Evolutionary conservation across 2,797 vertebrate species (phyloP).

Genomic region (Acanthornis magna): DNA sequence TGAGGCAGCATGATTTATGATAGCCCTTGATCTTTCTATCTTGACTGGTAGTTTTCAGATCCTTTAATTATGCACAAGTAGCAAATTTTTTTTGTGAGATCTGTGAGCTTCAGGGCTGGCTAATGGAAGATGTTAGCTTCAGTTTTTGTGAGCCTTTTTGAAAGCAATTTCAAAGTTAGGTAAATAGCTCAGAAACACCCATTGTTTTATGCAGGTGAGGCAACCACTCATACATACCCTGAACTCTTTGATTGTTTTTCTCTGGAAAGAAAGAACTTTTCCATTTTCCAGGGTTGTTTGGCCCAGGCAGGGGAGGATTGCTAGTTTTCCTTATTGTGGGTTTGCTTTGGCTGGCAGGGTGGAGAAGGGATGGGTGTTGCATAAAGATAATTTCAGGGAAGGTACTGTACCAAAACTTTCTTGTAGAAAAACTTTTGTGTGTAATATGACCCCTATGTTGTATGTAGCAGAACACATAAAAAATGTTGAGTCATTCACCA

Average conservation of each 20-base stretch:
- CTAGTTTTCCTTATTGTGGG: not conserved
- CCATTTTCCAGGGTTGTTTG: not conserved
- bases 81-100: not conserved
- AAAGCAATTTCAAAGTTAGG: not conserved
- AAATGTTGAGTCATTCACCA: not conserved
- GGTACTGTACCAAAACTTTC: not conserved
- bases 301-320: not conserved
- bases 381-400: not conserved
- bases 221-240: not conserved
- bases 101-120: not conserved
- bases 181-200: not conserved
- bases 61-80: conserved; percentile 42
- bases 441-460: not conserved
- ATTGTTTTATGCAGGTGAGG: not conserved
- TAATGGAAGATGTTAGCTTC: not conserved
- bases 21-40: conserved; percentile 48
- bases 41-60: conserved; percentile 22
- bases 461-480: not conserved
- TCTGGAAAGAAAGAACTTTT: not conserved
- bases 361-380: not conserved
- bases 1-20: conserved; percentile 19
- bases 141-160: not conserved
- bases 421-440: not conserved
- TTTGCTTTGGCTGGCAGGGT: not conserved
- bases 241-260: not conserved